Evolutionary conservation across 2,113 vertebrate genomes (phyloP).

Genomic region (Rhineura floridana): DNA sequence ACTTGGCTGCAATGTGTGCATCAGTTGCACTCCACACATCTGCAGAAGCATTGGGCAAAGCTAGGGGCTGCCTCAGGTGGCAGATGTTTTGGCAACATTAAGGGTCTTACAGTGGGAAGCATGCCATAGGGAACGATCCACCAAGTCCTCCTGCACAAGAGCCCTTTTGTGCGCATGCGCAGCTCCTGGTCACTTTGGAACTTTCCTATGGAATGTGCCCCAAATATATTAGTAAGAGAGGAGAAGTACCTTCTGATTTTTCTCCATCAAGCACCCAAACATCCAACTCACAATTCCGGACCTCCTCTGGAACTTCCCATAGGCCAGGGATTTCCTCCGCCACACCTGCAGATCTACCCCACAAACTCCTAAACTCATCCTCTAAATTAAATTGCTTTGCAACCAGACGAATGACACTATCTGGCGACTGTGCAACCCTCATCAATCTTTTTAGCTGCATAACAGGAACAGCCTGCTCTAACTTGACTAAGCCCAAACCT

Average conservation of each 20-base stretch:
- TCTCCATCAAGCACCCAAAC: background rate
- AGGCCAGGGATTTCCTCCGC: too few species aligned
- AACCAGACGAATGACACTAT: too few species aligned
- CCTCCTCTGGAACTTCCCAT: too few species aligned
- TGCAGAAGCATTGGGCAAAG: background rate
- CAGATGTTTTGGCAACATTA: background rate
- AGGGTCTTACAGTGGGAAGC: background rate
- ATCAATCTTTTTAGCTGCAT: too few species aligned
- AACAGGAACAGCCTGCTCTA: too few species aligned
- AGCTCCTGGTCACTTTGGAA: background rate
- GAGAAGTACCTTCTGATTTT: background rate
- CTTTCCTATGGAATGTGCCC: too few species aligned
- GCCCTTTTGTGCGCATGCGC: background rate
- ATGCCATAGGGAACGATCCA: background rate
- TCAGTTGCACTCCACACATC: background rate
- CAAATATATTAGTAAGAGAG: background rate
- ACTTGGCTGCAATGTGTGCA: background rate
- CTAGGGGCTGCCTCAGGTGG: background rate
- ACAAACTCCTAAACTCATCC: too few species aligned
- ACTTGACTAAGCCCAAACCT: too few species aligned
- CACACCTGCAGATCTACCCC: too few species aligned
- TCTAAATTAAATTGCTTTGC: too few species aligned
- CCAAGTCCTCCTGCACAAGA: background rate
- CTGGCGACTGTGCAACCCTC: too few species aligned
- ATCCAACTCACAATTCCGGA: too few species aligned